These are phyloP conservation scores for Acanthopagrus latus DNA, from an alignment of 2,797 vertebrate species.

Conservation along the genomic window DNA sequence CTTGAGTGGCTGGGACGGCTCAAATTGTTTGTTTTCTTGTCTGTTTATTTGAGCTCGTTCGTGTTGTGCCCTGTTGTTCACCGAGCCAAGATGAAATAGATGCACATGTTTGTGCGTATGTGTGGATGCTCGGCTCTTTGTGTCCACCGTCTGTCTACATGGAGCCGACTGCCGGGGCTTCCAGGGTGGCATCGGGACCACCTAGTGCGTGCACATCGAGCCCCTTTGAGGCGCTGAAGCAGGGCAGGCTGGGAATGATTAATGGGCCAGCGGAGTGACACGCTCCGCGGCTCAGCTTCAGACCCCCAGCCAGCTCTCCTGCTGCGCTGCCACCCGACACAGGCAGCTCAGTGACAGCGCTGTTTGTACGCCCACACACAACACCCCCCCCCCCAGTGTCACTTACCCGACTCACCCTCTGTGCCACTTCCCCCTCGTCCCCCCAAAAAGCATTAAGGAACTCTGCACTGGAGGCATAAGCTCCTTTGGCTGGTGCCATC, in stretches of 20 bases:
- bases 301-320: conserved; percentile 75
- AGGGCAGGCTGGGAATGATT: conserved; percentile 81
- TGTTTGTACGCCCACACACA: conserved; percentile 62
- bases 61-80: conserved; percentile 2
- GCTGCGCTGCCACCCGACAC: conserved; percentile 77
- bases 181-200: conserved; percentile 80
- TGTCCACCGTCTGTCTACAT: conserved; percentile 56
- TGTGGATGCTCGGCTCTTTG: conserved; percentile 55
- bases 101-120: conserved; percentile 30
- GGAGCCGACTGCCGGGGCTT: conserved; percentile 57
- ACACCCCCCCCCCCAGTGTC: conserved; percentile 68
- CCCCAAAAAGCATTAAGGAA: conserved; percentile 57
- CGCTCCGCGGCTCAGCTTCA: conserved; percentile 75
- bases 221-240: conserved; percentile 68
- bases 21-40: conserved; percentile 32
- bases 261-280: conserved; percentile 79
- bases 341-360: conserved; percentile 69
- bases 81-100: conserved; percentile 32
- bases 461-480: conserved; percentile 58
- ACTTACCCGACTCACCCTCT: conserved; percentile 59
- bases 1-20: conserved; percentile 9
- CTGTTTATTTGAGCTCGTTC: conserved; percentile 46
- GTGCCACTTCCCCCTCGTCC: conserved; percentile 28
- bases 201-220: conserved; percentile 75
- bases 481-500: conserved; percentile 68